phyloP scores from a whole-genome alignment of 2,113 vertebrate species.

The Rhea pennata region DNA sequence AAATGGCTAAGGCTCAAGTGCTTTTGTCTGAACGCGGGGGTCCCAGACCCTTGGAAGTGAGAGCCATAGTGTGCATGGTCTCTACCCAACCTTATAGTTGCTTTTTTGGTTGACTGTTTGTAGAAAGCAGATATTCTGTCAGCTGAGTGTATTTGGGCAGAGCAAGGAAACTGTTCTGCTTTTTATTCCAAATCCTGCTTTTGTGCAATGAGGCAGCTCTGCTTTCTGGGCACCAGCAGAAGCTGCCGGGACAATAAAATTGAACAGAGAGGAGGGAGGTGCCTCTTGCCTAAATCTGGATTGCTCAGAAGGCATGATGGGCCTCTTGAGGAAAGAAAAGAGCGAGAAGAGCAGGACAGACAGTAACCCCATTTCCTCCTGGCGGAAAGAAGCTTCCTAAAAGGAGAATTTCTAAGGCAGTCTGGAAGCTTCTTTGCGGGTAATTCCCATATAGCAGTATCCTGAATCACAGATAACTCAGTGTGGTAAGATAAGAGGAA shows the following conservation, averaged over 20 bases:
- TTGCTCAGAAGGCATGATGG: background rate
- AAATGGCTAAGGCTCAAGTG: fast-evolving
- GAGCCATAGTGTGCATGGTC: fast-evolving
- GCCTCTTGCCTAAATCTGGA: fast-evolving
- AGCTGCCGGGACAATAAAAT: fast-evolving
- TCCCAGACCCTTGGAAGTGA: fast-evolving
- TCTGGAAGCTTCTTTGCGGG: background rate
- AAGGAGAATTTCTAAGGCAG: background rate
- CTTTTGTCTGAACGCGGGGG: fast-evolving
- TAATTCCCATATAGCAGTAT: background rate
- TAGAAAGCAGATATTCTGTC: too few relatives aligned
- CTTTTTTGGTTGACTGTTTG: background rate
- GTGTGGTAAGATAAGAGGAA: background rate
- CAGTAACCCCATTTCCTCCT: background rate
- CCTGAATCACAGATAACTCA: background rate
- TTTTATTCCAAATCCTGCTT: background rate
- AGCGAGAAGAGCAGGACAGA: background rate
- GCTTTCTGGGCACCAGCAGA: background rate
- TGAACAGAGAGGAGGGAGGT: fast-evolving
- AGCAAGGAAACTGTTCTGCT: background rate
- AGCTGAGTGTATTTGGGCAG: too few relatives aligned
- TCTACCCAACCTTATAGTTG: background rate
- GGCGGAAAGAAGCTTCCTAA: background rate
- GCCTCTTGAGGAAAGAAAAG: fast-evolving
- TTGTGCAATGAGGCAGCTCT: fast-evolving